phyloP scores from a whole-genome alignment of 2,888 invertebrate species.

The Agrotis exclamationis region DNA sequence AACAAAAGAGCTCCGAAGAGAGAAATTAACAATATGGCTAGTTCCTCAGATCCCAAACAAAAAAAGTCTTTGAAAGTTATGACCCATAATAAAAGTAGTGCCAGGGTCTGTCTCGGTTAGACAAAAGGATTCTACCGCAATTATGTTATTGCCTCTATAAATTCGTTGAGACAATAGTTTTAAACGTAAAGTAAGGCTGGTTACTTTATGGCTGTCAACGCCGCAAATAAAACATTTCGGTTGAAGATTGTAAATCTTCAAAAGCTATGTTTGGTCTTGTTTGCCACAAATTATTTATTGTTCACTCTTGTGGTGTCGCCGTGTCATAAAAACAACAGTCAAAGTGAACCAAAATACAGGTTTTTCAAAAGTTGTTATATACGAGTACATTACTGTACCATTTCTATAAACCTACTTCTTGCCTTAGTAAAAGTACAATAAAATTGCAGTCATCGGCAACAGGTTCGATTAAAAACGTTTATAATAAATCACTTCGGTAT shows the following conservation, averaged over 20 bases:
- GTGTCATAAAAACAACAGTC: constrained; percentile 30
- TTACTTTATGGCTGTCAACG: constrained; percentile 82
- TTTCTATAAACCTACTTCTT: neutral
- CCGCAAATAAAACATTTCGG: constrained; percentile 79
- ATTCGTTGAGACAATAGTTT: constrained; percentile 80
- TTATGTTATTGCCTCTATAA: constrained; percentile 84
- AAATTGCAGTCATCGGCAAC: constrained; percentile 14
- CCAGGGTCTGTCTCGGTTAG: constrained; percentile 68
- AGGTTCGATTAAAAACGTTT: constrained; percentile 20
- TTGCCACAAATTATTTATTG: constrained; percentile 60
- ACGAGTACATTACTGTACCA: too few relatives aligned
- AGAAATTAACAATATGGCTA: constrained; percentile 77
- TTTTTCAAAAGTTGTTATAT: neutral
- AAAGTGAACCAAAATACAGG: neutral
- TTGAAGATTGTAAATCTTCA: constrained; percentile 73
- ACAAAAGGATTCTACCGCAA: constrained; percentile 84
- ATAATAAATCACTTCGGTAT: constrained; percentile 40
- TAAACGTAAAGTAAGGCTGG: constrained; percentile 70
- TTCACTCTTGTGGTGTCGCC: constrained; percentile 25
- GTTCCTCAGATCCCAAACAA: constrained; percentile 74
- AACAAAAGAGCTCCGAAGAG: constrained; percentile 71
- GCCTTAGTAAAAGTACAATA: neutral
- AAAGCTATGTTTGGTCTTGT: constrained; percentile 68
- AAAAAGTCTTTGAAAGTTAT: constrained; percentile 78
- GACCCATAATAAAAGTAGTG: constrained; percentile 80